phyloP scores from a whole-genome alignment of 2,797 vertebrate genomes.

The Anolis apletophallus region DNA sequence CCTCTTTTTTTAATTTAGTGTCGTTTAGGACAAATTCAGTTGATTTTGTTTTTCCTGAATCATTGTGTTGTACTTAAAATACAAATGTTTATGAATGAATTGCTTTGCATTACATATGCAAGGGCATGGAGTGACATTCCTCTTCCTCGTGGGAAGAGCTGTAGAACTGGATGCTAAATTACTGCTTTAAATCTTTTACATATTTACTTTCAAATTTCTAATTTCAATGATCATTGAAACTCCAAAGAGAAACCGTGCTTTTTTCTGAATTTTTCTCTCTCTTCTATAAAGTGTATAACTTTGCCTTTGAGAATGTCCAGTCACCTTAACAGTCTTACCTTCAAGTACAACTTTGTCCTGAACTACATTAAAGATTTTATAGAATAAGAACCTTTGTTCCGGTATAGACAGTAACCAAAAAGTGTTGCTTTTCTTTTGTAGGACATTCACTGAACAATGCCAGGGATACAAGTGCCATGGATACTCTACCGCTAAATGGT shows the following conservation, averaged over 20 bases:
- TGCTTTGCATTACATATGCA: conserved; percentile 86
- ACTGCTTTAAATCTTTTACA: conserved; percentile 51
- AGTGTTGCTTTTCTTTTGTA: conserved; percentile 82
- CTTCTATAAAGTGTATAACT: conserved; percentile 74
- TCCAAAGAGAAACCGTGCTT: conserved; percentile 68
- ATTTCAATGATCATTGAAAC: conserved; percentile 51
- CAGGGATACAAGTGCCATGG: conserved; percentile 99
- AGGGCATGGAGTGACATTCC: conserved; percentile 81
- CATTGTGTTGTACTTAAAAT: conserved; percentile 78
- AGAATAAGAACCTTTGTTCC: neutral
- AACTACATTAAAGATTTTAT: conserved; percentile 92
- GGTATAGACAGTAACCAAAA: conserved; percentile 59
- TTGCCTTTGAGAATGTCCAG: conserved; percentile 75
- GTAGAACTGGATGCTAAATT: conserved; percentile 74
- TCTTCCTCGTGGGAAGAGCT: conserved; percentile 73
- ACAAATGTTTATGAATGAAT: conserved; percentile 77
- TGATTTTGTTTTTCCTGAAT: conserved; percentile 83
- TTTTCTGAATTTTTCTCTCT: conserved; percentile 66
- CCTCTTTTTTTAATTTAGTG: conserved; percentile 85
- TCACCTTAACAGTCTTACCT: conserved; percentile 74
- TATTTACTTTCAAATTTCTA: conserved; percentile 61
- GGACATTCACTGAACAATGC: conserved; percentile 99
- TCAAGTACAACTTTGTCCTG: conserved; percentile 88
- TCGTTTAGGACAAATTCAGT: conserved; percentile 96
- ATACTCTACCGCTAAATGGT: conserved; percentile 99